A percentile compares a stretch with the other conserved stretches of the same genome.
Conservation (phyloP, 2,113 vertebrate genomes). For the Coptodon bakossiorum region DNA sequence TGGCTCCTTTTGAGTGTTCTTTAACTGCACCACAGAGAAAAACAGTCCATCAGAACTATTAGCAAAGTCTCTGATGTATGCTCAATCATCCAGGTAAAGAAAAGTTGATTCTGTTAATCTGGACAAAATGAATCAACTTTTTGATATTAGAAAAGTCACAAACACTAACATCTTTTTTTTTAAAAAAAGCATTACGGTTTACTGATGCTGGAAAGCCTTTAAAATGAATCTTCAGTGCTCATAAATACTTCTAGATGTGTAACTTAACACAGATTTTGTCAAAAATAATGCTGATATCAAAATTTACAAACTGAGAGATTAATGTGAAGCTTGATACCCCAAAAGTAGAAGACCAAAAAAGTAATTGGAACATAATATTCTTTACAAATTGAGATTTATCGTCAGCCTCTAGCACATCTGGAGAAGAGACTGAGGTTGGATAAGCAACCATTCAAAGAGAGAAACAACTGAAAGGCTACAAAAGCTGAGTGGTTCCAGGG, state of each 20-base stretch:
- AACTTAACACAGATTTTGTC: background rate
- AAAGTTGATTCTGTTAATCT: background rate
- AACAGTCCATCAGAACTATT: background rate
- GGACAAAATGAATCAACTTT: background rate
- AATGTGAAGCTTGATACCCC: background rate
- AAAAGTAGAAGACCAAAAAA: background rate
- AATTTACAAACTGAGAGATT: background rate
- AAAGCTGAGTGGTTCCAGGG: background rate
- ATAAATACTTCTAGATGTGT: background rate
- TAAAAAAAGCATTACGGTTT: background rate
- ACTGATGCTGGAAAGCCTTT: background rate
- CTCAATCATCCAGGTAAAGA: background rate
- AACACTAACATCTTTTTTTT: background rate
- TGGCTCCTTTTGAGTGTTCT: background rate
- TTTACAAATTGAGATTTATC: background rate
- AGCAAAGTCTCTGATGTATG: background rate
- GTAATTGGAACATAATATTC: background rate
- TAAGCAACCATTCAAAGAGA: background rate
- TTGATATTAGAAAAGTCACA: background rate
- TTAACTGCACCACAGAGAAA: background rate
- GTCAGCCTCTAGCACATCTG: background rate
- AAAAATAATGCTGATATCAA: background rate
- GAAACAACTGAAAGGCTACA: background rate
- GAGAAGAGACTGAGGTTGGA: background rate
- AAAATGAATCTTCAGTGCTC: background rate